These are phyloP conservation scores for Drosophila merina DNA, from an alignment of 2,888 invertebrate species.

Conservation along the genomic window DNA sequence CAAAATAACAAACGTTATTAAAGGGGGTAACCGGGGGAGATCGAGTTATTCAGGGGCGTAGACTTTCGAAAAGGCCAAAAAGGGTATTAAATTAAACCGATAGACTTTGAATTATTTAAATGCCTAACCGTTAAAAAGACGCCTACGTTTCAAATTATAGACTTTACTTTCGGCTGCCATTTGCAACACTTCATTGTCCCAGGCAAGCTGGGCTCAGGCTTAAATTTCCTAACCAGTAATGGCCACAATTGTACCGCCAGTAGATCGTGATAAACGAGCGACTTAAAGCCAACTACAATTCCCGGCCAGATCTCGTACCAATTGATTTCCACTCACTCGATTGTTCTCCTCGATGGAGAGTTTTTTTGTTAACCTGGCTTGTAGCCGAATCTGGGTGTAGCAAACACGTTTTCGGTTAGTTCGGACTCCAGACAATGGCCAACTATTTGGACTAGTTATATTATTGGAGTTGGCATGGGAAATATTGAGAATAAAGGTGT, in stretches of 20 bases:
- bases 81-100: constrained; percentile 45
- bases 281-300: constrained; percentile 42
- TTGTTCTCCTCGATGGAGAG: constrained; percentile 58
- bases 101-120: constrained; percentile 45
- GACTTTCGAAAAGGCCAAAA: constrained; percentile 71
- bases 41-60: constrained; percentile 20
- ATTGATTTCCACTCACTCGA: constrained; percentile 60
- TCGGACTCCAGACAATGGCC: constrained; percentile 62
- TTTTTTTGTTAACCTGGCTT: constrained; percentile 13
- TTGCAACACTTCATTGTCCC: constrained; percentile 33
- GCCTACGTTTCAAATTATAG: constrained; percentile 56
- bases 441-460: constrained; percentile 54
- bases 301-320: constrained; percentile 35
- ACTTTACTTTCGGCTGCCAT: constrained; percentile 32
- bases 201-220: constrained; percentile 12
- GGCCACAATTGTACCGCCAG: constrained; percentile 55
- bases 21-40: constrained; percentile 26
- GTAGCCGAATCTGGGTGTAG: constrained; percentile 56
- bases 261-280: constrained; percentile 66
- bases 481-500: constrained; percentile 6
- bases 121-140: constrained; percentile 38
- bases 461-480: constrained; percentile 24
- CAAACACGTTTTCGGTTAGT: constrained; percentile 60
- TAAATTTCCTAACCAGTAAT: constrained; percentile 51
- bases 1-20: constrained; percentile 24